A percentile compares a stretch with the other conserved stretches of the same genome.
These are phyloP conservation scores for Hippolais icterina DNA, from an alignment of 2,113 vertebrate genomes.

Conservation along the genomic window DNA sequence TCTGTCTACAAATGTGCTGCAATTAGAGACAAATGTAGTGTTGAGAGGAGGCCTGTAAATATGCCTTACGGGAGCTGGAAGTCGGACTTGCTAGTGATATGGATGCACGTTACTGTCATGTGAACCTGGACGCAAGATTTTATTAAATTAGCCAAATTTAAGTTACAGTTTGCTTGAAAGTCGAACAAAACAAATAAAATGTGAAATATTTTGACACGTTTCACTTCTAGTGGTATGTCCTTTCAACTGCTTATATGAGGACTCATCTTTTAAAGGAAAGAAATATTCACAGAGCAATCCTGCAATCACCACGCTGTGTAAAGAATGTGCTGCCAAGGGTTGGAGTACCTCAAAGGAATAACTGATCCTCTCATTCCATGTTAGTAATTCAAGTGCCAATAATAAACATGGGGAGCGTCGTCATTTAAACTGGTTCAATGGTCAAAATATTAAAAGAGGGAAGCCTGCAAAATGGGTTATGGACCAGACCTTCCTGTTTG, in stretches of 20 bases:
- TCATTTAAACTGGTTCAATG: background rate
- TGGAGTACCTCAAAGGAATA: background rate
- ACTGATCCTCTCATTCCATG: fast-evolving
- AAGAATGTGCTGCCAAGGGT: background rate
- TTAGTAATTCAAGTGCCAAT: background rate
- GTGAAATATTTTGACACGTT: background rate
- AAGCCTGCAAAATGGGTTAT: background rate
- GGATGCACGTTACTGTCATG: background rate
- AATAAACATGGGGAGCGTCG: background rate
- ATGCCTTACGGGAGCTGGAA: fast-evolving
- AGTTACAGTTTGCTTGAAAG: background rate
- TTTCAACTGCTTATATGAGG: background rate
- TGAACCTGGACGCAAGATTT: background rate
- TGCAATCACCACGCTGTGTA: fast-evolving
- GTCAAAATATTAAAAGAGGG: background rate
- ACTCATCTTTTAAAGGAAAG: background rate
- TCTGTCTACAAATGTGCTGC: fast-evolving
- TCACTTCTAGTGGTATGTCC: background rate
- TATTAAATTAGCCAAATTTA: background rate
- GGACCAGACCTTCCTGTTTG: background rate
- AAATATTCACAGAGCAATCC: too few relatives aligned
- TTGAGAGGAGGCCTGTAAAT: background rate
- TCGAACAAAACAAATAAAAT: background rate
- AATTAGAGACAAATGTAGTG: fast-evolving
- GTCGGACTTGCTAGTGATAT: fast-evolving